Base-by-base conservation (phyloP, 2,797 vertebrate genomes). In the Sphenodon punctatus region DNA sequence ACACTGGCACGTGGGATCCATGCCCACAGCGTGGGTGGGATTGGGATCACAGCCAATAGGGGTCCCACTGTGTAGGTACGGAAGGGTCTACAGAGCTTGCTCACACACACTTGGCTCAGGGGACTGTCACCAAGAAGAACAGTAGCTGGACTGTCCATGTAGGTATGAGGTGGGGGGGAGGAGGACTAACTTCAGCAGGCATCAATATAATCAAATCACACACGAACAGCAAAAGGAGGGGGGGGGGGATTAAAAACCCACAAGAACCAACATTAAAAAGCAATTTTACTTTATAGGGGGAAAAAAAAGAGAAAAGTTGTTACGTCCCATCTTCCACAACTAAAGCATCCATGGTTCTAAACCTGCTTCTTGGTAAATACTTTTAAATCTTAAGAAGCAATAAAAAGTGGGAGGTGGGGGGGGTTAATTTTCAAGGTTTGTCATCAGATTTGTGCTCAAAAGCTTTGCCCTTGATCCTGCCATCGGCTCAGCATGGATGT, bases 191-290 rank as follows among this genome's bases (percentile, higher is more conserved):
- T n/a, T n/a, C n/a, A n/a, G n/a, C n/a, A n/a, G n/a, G n/a, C n/a
- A n/a, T n/a, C n/a, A 25, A 61, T 60, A 42, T 38, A 5, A n/a
- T 27, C 25, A 32, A 51, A 58, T 25, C 32, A 17, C 11, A 71
- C 45, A 27, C 63, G 25, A 7, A 32, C 41, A 59, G 5, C 51
- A 42, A 60, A 20, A 14, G 11, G 12, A 4, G 4, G 66, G n/a
- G 0, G 0, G 3, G 14, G 60, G n/a, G n/a, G n/a, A n/a, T n/a
- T n/a, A n/a, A n/a, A n/a, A 51, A 55, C 20, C 4, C 3, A 10
- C 7, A 16, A 19, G 41, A 51, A 17, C 63, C 23, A 15, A 48
- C 64, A 69, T 53, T 23, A 55, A 43, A 78, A 32, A 3, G 10
- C 60, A 19, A 22, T 34, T 34, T 61, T 10, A 15, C 46, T 67